phyloP scores from a whole-genome alignment of 2,797 vertebrate genomes.

The Phrynocephalus guinanensis region DNA sequence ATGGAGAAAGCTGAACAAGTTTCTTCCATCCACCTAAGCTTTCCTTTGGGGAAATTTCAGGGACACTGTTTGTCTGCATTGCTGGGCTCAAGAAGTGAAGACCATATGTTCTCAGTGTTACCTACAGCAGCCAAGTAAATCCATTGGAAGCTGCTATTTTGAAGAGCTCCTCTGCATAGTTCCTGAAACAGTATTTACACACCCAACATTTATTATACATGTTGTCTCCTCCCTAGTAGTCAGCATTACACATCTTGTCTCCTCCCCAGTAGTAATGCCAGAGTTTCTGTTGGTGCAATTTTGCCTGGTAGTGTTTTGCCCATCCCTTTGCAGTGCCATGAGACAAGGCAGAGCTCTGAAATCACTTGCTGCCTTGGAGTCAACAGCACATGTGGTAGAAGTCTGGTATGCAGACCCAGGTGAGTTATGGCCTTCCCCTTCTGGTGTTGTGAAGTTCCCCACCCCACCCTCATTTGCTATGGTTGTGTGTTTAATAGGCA shows the following conservation, averaged over 20 bases:
- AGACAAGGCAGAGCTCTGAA: slow-evolving; percentile 5
- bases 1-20: neutral
- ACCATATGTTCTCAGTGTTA: neutral
- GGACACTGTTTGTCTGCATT: neutral
- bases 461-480: neutral
- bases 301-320: neutral
- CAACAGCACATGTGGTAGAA: neutral
- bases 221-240: neutral
- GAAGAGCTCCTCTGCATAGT: neutral
- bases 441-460: neutral
- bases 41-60: neutral
- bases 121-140: neutral
- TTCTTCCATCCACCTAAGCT: neutral
- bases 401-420: neutral
- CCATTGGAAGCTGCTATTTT: neutral
- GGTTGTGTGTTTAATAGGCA: neutral
- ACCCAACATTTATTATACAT: neutral
- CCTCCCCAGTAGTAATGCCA: neutral
- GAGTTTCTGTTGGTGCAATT: accelerated
- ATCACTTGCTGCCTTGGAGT: neutral
- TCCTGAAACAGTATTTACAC: neutral
- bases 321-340: neutral
- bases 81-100: neutral
- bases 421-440: neutral
- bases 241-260: neutral